Conservation (phyloP, 2,888 invertebrate genomes). For the Malacosoma neustria region DNA sequence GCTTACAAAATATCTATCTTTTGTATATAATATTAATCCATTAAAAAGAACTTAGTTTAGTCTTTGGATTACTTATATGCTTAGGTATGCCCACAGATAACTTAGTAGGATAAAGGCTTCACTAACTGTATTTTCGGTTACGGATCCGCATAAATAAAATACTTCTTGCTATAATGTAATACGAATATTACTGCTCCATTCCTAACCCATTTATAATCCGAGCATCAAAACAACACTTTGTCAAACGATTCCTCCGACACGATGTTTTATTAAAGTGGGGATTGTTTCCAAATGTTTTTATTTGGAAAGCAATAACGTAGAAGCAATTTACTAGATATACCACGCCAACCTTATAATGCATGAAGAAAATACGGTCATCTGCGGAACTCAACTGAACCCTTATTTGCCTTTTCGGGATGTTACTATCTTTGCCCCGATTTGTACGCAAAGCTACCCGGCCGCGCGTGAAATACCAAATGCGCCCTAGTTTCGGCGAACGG, state of each 20-base stretch:
- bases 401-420: constrained; percentile 66
- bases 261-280: constrained; percentile 45
- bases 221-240: constrained; percentile 37
- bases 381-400: constrained; percentile 57
- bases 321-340: constrained; percentile 52
- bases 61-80: constrained; percentile 53
- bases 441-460: constrained; percentile 59
- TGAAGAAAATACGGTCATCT: constrained; percentile 63
- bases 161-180: constrained; percentile 21
- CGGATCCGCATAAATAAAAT: constrained; percentile 63
- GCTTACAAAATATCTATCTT: constrained; percentile 23
- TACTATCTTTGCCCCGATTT: constrained; percentile 65
- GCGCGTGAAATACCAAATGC: constrained; percentile 72
- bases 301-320: constrained; percentile 49
- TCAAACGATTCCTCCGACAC: constrained; percentile 30
- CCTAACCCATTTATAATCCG: constrained; percentile 4
- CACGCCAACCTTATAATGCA: constrained; percentile 52
- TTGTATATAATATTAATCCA: constrained; percentile 25
- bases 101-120: constrained; percentile 40
- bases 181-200: not conserved
- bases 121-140: constrained; percentile 51
- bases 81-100: constrained; percentile 59
- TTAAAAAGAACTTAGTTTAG: constrained; percentile 35
- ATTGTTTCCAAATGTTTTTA: constrained; percentile 50
- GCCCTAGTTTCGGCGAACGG: constrained; percentile 65